Percentiles rank a stretch among this genome's conserved stretches.
Conservation (phyloP, 2,113 vertebrate genomes). For the Paramormyrops kingsleyae region DNA sequence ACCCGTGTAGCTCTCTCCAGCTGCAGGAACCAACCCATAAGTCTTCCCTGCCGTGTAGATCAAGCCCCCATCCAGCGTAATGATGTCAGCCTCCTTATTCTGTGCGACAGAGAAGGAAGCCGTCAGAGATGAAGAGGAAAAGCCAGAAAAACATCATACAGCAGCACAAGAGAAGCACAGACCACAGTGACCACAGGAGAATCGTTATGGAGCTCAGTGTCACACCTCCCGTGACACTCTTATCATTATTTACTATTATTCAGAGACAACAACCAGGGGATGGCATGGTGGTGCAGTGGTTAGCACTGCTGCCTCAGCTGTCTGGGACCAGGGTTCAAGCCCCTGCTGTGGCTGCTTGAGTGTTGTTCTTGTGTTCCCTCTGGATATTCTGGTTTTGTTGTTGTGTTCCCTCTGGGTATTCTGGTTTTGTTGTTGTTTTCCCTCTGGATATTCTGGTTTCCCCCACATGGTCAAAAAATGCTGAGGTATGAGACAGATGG, state of each 20-base stretch:
- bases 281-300: too few relatives aligned
- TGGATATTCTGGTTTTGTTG: too few relatives aligned
- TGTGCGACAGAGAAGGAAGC: conserved; percentile 38
- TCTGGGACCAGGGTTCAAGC: too few relatives aligned
- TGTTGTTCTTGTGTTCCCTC: too few relatives aligned
- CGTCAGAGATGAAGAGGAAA: neutral
- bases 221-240: neutral
- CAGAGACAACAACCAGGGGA: too few relatives aligned
- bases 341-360: too few relatives aligned
- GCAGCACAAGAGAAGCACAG: neutral
- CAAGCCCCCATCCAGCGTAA: conserved; percentile 77
- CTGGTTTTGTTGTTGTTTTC: too few relatives aligned
- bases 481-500: too few relatives aligned
- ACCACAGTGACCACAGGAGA: neutral
- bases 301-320: too few relatives aligned
- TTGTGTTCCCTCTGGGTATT: too few relatives aligned
- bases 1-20: conserved; percentile 82
- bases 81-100: conserved; percentile 71
- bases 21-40: conserved; percentile 77
- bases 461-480: too few relatives aligned
- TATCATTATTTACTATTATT: neutral
- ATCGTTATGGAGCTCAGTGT: neutral
- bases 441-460: too few relatives aligned
- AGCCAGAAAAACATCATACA: neutral
- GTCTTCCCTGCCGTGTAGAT: conserved; percentile 82